A percentile compares a stretch with the other conserved stretches of the same genome.
phyloP scores from a whole-genome alignment of 1,140 invertebrate genomes.

The Bombus balteatus region DNA sequence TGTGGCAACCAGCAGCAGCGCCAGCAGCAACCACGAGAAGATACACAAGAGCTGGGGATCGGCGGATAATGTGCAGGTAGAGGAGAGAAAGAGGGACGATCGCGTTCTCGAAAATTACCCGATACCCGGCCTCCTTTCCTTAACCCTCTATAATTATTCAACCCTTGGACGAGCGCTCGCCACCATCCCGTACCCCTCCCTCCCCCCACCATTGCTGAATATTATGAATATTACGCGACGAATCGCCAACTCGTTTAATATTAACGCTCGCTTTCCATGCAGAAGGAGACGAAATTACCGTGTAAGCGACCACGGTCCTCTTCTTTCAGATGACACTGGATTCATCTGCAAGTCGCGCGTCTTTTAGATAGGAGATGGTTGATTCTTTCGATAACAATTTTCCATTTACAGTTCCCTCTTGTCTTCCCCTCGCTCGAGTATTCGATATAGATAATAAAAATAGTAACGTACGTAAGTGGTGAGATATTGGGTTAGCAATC shows the following conservation, averaged over 20 bases:
- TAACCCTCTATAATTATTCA: constrained; percentile 50
- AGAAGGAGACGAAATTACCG: constrained; percentile 7
- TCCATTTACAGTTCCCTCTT: no score
- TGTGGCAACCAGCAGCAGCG: constrained; percentile 85
- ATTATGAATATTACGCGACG: constrained; percentile 24
- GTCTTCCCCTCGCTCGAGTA: no score
- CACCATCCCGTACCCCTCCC: background rate
- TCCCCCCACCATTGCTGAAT: background rate
- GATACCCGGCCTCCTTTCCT: constrained; percentile 44
- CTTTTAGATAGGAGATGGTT: no score
- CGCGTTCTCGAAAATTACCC: constrained; percentile 54
- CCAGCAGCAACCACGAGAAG: constrained; percentile 83
- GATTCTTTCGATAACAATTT: no score
- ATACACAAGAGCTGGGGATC: constrained; percentile 93
- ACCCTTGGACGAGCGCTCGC: constrained; percentile 20
- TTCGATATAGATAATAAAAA: no score
- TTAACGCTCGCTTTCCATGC: constrained; percentile 19
- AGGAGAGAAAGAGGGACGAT: background rate
- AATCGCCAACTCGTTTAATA: constrained; percentile 30
- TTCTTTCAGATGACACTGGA: no score
- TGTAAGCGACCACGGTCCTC: no score
- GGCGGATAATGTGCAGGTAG: constrained; percentile 91
- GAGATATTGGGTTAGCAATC: no score
- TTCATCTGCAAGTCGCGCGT: no score
- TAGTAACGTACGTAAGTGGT: no score